Conservation (phyloP, 2,113 vertebrate species). For the Apeltes quadracus region DNA sequence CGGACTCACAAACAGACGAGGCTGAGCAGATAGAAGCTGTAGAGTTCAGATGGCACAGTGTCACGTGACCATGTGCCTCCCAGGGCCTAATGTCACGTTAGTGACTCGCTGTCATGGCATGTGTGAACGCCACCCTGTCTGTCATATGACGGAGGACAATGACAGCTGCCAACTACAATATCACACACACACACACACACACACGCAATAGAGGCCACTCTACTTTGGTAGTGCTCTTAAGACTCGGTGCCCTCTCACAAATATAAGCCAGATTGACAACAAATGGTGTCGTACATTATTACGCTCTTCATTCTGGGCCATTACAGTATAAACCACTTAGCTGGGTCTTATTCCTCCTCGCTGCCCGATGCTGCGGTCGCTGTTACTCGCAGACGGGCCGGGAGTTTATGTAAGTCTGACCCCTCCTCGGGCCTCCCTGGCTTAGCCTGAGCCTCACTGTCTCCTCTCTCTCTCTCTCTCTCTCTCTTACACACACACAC, state of each 20-base stretch:
- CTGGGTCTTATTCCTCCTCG: conserved; percentile 66
- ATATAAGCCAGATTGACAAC: conserved; percentile 43
- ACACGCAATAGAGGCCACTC: conserved; percentile 32
- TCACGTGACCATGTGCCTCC: conserved; percentile 56
- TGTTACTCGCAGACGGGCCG: conserved; percentile 71
- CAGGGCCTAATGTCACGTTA: conserved; percentile 63
- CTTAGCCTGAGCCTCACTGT: conserved; percentile 69
- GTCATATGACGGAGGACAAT: conserved; percentile 73
- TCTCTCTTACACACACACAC: conserved; percentile 35
- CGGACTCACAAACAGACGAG: conserved; percentile 20
- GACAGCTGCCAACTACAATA: conserved; percentile 74
- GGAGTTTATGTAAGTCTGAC: conserved; percentile 80
- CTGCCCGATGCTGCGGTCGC: conserved; percentile 71
- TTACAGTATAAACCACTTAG: conserved; percentile 70
- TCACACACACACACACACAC: conserved; percentile 43
- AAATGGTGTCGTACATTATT: conserved; percentile 57
- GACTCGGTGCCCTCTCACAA: conserved; percentile 16
- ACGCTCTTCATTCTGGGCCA: conserved; percentile 53
- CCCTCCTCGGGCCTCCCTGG: conserved; percentile 73
- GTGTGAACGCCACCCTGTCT: conserved; percentile 70
- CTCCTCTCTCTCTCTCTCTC: conserved; percentile 57
- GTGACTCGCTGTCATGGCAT: conserved; percentile 75
- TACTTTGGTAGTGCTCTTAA: conserved; percentile 27
- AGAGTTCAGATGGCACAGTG: conserved; percentile 10
- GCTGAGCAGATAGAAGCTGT: conserved; percentile 9